phyloP scores from a whole-genome alignment of 1,140 invertebrate genomes.

The Caerostris darwini region DNA sequence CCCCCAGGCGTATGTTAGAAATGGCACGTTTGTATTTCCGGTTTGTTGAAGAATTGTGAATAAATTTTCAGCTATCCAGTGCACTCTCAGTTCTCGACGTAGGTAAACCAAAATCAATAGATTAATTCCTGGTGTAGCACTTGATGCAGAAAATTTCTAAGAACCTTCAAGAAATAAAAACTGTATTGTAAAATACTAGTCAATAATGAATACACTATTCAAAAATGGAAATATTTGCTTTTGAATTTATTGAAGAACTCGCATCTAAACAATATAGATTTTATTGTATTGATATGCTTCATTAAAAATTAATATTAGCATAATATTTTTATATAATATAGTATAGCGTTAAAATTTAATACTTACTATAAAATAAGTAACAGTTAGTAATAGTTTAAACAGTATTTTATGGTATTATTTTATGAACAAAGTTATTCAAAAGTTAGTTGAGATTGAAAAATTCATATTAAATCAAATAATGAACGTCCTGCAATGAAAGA shows the following conservation, averaged over 20 bases:
- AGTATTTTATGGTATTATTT: too few relatives aligned
- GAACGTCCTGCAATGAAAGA: too few relatives aligned
- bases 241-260: not conserved
- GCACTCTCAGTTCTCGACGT: not conserved
- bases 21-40: constrained; percentile 64
- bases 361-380: too few relatives aligned
- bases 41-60: constrained; percentile 65
- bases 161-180: not conserved
- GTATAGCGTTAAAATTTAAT: too few relatives aligned
- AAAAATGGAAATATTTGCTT: not conserved
- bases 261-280: not conserved
- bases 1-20: constrained; percentile 31
- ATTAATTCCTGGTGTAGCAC: constrained; percentile 1
- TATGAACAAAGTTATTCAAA: too few relatives aligned
- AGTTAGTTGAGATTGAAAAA: too few relatives aligned
- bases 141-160: constrained; percentile 6
- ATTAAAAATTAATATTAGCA: too few relatives aligned
- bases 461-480: too few relatives aligned
- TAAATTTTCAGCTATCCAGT: constrained; percentile 44
- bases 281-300: not conserved
- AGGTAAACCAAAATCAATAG: constrained; percentile 58
- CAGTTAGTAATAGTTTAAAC: too few relatives aligned
- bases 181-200: not conserved
- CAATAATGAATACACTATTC: not conserved
- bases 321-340: too few relatives aligned